phyloP scores from a whole-genome alignment of 2,113 vertebrate species.

The Gallinago jamesoni region DNA sequence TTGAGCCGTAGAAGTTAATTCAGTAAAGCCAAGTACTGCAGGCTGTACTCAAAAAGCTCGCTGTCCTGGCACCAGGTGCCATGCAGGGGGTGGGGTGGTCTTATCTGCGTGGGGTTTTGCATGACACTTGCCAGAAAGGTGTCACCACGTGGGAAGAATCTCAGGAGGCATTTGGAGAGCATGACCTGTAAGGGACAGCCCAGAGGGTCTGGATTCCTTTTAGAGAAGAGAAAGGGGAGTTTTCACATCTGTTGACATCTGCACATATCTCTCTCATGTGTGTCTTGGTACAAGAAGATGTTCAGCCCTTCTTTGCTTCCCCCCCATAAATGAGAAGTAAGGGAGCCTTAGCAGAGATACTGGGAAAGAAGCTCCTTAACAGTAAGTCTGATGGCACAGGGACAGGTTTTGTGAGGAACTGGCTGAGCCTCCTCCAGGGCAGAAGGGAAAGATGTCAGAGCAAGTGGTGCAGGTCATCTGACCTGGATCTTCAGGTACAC shows the following conservation, averaged over 20 bases:
- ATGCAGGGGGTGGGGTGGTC: background rate
- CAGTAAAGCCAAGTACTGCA: background rate
- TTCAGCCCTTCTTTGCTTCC: background rate
- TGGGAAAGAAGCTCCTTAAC: background rate
- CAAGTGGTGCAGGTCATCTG: background rate
- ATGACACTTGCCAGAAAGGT: rapidly evolving
- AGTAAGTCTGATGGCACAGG: background rate
- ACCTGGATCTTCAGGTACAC: background rate
- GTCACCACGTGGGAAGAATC: rapidly evolving
- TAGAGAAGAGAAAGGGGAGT: background rate
- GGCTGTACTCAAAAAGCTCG: background rate
- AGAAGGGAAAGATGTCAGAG: background rate
- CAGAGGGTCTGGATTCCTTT: background rate
- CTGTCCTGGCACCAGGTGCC: background rate
- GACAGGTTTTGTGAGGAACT: background rate
- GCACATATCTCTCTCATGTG: background rate
- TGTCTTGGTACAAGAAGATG: background rate
- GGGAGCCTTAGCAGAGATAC: background rate
- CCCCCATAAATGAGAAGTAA: background rate
- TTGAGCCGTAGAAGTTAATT: background rate
- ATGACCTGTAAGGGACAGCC: background rate
- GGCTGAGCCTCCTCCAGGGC: background rate
- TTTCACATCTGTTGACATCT: background rate
- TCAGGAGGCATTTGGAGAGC: background rate
- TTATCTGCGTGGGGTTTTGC: rapidly evolving